Base-by-base conservation (phyloP, 2,797 vertebrate species). In the Sebastes taczanowskii region DNA sequence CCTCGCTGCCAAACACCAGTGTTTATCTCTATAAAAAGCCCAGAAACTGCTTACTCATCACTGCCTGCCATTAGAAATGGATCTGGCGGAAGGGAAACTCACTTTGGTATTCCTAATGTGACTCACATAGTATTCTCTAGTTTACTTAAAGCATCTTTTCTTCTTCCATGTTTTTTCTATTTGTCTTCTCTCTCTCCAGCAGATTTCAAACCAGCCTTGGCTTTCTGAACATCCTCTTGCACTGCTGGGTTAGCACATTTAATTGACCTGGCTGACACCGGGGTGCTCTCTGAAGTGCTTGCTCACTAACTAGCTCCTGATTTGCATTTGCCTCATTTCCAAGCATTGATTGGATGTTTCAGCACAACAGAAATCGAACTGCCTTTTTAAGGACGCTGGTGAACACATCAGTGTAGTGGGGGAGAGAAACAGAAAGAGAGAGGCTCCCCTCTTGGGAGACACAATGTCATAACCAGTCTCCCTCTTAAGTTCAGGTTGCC, bases 311-410 rank as follows among this genome's bases (percentile, higher is more conserved):
- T 91, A 91, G 88, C 87, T 81, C 78, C 89, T 90, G 71, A 94
- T 95, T 95, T 95, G 93, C 92, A 94, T 95, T 93, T 91, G 86
- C 82, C 86, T 94, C 74, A 93, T 95, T 94, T 92, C 87, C 76
- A 84, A 83, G 83, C 83, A 94, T 95, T 91, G 94, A 95, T 94
- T 92, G 75, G 91, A 89, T 89, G 91, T 86, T 93, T 95, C 92
- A 90, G 88, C 89, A 92, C 80, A 88, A 76, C 80, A 81, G 81
- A 88, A 93, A 94, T 94, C 87, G 71, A 95, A 91, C 66, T 78
- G 72, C 75, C 75, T 87, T 94, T 90, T 85, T 86, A 86, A 91
- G 90, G 87, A 89, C 73, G 69, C 71, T 61, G 74, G 77, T 74
- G 59, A 87, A 76, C 77, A 72, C 76, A 52, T 86, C 81, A 69